Percentiles rank a stretch among this genome's conserved stretches.
These are phyloP conservation scores for Macrotis lagotis DNA, from an alignment of 2,113 vertebrate genomes.

Conservation along the genomic window DNA sequence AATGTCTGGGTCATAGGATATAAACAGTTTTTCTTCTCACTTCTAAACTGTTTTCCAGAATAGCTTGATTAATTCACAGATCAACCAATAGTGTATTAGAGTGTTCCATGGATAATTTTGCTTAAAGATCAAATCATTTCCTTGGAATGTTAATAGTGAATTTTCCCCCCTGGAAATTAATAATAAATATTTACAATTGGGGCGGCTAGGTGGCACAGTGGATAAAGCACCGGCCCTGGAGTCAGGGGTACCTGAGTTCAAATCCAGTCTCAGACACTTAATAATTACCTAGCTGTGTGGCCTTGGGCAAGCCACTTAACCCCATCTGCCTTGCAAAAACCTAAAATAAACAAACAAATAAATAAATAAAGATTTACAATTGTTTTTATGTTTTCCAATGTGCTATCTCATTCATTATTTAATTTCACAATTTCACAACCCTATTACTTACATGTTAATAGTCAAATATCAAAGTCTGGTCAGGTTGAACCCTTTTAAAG, in stretches of 20 bases:
- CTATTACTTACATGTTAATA: background rate
- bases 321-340: no score
- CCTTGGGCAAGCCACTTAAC: no score
- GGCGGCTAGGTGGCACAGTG: no score
- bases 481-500: background rate
- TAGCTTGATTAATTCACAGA: background rate
- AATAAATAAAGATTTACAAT: no score
- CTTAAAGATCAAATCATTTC: background rate
- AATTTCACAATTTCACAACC: background rate
- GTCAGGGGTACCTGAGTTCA: no score
- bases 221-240: no score
- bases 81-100: background rate
- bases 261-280: no score
- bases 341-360: no score
- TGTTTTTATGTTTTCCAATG: background rate
- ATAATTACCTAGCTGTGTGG: no score
- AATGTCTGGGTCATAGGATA: background rate
- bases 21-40: background rate
- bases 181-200: background rate
- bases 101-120: background rate
- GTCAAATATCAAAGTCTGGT: background rate
- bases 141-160: background rate
- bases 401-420: background rate
- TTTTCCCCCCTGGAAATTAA: background rate
- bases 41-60: background rate